Evolutionary conservation across 1,140 invertebrate species (phyloP), one percentile per base, ranked within the genome.

Genomic region (Holcopasites calliopsidis): DNA sequence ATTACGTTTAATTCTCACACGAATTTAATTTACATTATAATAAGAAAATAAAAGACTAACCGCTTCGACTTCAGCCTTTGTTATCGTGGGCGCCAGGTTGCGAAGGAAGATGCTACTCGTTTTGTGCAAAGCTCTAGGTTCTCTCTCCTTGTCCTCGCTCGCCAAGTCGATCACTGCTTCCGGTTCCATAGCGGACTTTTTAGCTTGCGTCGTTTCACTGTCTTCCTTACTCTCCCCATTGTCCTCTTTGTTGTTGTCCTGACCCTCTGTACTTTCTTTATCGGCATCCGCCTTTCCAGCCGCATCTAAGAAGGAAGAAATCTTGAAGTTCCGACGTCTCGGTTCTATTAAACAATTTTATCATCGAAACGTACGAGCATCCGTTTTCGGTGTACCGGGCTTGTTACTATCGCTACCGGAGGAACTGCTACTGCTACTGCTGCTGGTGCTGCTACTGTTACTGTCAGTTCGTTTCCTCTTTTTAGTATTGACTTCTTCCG

Each of bases 51-150:
- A 44, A 44, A 10, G 2, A 93, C 94, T 93, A 91, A 97, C 95
- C n/a, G 96, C 95, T 94, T 99, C 98, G 6, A 99, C 96, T 94
- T 99, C 99, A 58, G 97, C 95, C 88, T 98, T 98, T 0, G 97
- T 99, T 62, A 99, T 99, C 3, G 96, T 96, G 0, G 98, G 97
- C 0, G 98, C 97, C 38, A 99, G 93, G 91, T 99, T 99, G 35
- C 98, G 93, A 18, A 99, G 93, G 87, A 99, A 99, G 76, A 99
- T 99, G 0, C 98, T 99, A 23, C 96, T 97, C 3, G 99, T 99
- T 89, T 97, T 97, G 88, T 99, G 98, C 26, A 96, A 90, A 28
- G 94, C 94, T 70, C 95, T 92, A 0, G 93, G 93, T 87, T 96
- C 95, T 92, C 93, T 82, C 92, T 93, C 86, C 84, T 92, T 90